Conservation (phyloP, 1,140 invertebrate genomes). For the Drosophila suzukii region DNA sequence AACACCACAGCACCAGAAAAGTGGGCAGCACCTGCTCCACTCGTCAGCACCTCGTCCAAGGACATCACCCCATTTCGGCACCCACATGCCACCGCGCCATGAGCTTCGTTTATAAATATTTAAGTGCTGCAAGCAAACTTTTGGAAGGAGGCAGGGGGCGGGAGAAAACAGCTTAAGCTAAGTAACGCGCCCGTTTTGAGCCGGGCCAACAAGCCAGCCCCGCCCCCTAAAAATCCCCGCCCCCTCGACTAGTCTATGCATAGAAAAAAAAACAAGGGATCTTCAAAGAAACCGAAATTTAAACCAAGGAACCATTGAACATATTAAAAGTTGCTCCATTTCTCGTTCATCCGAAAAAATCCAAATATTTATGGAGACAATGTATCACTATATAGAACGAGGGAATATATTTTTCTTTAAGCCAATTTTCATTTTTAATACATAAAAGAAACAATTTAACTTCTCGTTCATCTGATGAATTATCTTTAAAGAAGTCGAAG, state of each 20-base stretch:
- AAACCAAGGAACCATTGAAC: too few species aligned
- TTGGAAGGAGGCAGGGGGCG: constrained; percentile 4
- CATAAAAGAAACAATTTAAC: too few species aligned
- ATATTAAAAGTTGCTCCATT: too few species aligned
- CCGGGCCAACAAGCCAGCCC: constrained; percentile 31
- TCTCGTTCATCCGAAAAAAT: too few species aligned
- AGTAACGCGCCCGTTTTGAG: constrained; percentile 45
- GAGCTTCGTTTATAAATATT: constrained; percentile 63
- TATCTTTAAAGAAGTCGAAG: too few species aligned
- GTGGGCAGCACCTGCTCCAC: constrained; percentile 28
- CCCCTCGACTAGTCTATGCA: background rate
- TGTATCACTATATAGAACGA: too few species aligned
- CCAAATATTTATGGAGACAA: too few species aligned
- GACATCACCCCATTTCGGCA: background rate
- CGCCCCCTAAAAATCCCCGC: background rate
- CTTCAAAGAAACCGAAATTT: too few species aligned
- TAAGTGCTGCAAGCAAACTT: constrained; percentile 60
- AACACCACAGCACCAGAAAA: constrained; percentile 2
- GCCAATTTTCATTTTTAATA: too few species aligned
- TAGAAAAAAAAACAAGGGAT: background rate
- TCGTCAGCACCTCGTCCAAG: constrained; percentile 34
- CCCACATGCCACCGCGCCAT: background rate
- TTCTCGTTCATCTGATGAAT: too few species aligned
- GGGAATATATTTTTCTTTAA: too few species aligned
- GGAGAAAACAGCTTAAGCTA: constrained; percentile 47